These are phyloP conservation scores for Beris chalybata DNA, from an alignment of 2,888 invertebrate species.

Conservation along the genomic window DNA sequence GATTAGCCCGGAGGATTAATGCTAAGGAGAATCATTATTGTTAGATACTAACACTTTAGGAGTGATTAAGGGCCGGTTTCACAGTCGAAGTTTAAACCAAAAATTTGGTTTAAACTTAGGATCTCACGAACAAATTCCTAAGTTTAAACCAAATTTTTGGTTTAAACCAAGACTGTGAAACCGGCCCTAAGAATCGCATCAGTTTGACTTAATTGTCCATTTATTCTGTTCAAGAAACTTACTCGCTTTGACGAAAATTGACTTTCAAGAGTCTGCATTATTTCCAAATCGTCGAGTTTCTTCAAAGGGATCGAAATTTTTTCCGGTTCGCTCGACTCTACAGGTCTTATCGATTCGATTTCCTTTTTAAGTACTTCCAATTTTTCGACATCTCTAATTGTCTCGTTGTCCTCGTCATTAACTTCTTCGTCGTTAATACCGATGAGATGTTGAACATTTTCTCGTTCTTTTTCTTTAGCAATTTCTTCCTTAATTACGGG, in stretches of 20 bases:
- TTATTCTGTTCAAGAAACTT: slow-evolving; percentile 36
- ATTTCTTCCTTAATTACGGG: slow-evolving; percentile 52
- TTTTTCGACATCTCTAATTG: slow-evolving; percentile 60
- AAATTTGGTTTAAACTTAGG: no score
- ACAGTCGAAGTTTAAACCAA: no score
- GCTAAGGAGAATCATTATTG: no score
- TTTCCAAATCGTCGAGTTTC: slow-evolving; percentile 60
- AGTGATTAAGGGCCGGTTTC: no score
- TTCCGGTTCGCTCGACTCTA: slow-evolving; percentile 61
- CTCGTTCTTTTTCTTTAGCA: slow-evolving; percentile 45
- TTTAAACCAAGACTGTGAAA: no score
- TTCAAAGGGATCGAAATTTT: slow-evolving; percentile 59
- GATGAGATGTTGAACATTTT: slow-evolving; percentile 45
- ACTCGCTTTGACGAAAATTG: slow-evolving; percentile 44
- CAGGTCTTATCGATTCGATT: slow-evolving; percentile 58
- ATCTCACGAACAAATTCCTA: no score
- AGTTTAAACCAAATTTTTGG: no score
- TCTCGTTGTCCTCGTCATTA: slow-evolving; percentile 51
- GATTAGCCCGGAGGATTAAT: no score
- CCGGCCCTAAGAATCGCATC: no score
- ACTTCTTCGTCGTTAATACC: slow-evolving; percentile 49
- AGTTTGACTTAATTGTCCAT: background rate
- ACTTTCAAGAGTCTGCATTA: slow-evolving; percentile 65
- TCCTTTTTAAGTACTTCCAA: slow-evolving; percentile 59
- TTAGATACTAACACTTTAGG: no score